Conservation (phyloP, 2,797 vertebrate species). For the Poeciliopsis paucimaculata region DNA sequence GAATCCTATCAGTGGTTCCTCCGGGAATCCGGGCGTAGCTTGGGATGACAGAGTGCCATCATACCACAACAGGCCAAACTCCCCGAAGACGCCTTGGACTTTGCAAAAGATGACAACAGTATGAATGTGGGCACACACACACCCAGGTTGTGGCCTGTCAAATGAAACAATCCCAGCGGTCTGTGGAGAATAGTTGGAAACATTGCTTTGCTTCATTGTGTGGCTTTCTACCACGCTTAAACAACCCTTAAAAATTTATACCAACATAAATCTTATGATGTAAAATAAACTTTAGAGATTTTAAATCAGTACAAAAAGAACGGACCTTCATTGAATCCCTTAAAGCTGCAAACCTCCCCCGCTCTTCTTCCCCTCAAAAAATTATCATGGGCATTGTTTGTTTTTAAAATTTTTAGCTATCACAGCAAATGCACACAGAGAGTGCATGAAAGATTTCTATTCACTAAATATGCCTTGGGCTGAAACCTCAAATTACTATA, state of each 20-base stretch:
- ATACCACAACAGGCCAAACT: slow-evolving; percentile 44
- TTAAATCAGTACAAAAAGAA: background rate
- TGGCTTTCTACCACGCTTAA: slow-evolving; percentile 44
- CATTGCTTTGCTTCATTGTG: slow-evolving; percentile 35
- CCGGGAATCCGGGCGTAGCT: slow-evolving; percentile 42
- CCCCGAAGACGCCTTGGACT: slow-evolving; percentile 52
- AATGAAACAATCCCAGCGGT: slow-evolving; percentile 50
- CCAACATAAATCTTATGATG: background rate
- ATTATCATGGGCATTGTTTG: slow-evolving; percentile 40
- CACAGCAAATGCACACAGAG: slow-evolving; percentile 34
- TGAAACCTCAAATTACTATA: slow-evolving; percentile 64
- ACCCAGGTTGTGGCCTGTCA: slow-evolving; percentile 28
- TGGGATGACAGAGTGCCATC: slow-evolving; percentile 48
- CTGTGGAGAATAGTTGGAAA: slow-evolving; percentile 34
- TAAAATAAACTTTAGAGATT: background rate
- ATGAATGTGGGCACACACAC: slow-evolving; percentile 21
- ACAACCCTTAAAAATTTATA: slow-evolving; percentile 8
- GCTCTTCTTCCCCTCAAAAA: slow-evolving; percentile 1
- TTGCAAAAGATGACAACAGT: slow-evolving; percentile 52
- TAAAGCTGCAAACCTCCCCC: background rate
- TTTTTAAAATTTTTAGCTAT: slow-evolving; percentile 43
- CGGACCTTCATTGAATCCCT: background rate
- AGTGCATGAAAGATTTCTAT: slow-evolving; percentile 59
- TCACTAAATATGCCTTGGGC: slow-evolving; percentile 45
- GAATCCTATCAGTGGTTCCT: slow-evolving; percentile 44